A percentile compares a stretch with the other conserved stretches of the same genome.
Conservation (phyloP, 2,113 vertebrate genomes). For the Petromus typicus region DNA sequence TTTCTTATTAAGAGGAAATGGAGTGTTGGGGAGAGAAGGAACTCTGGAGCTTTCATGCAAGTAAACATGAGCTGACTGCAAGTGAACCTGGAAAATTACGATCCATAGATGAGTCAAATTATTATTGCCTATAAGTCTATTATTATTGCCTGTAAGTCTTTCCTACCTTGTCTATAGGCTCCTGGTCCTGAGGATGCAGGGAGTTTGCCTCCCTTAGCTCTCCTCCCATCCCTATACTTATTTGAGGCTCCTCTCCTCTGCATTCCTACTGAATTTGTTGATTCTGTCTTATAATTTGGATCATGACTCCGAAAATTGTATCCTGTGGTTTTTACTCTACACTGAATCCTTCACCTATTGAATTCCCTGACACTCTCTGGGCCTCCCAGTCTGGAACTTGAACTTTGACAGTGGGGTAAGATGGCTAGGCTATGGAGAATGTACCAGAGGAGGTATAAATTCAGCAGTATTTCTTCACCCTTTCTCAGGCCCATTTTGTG, state of each 20-base stretch:
- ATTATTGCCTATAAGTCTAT: no score
- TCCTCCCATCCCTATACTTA: neutral
- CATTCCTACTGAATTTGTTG: neutral
- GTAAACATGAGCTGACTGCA: neutral
- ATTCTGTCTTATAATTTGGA: constrained; percentile 1
- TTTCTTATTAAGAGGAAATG: neutral
- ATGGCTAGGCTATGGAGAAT: neutral
- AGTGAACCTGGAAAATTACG: neutral
- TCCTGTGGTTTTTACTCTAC: constrained; percentile 7
- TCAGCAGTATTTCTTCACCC: constrained; percentile 13
- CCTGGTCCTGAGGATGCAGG: neutral
- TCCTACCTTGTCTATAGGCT: neutral
- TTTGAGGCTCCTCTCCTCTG: neutral
- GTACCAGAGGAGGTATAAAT: neutral
- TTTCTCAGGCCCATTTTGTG: neutral
- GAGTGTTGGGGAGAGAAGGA: neutral
- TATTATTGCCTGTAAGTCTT: no score
- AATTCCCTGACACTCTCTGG: neutral
- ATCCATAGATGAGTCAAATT: neutral
- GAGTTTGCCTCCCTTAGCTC: neutral
- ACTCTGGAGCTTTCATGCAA: neutral
- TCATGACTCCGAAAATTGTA: neutral
- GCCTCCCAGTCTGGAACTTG: neutral
- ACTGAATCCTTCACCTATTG: neutral
- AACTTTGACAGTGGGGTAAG: neutral